Base-by-base conservation (phyloP, 2,113 vertebrate genomes). In the Callopanchax toddi region DNA sequence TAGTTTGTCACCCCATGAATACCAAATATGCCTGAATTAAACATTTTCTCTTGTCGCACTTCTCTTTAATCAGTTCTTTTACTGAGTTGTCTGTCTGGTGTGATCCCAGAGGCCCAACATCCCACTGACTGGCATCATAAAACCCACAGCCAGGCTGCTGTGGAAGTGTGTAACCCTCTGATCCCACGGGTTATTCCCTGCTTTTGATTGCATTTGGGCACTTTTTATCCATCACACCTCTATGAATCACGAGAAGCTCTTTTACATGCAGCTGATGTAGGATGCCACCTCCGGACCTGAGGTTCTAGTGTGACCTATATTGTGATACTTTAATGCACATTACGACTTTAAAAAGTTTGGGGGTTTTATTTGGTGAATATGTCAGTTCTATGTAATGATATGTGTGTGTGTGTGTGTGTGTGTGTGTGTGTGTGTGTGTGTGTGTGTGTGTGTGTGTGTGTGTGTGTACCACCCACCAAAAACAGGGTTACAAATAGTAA, bases 41-140 rank as follows among this genome's bases (percentile, higher is more conserved):
- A 88, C 81, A 84, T 87, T 86, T 87, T 71, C 79, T 82, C 74
- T 77, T 78, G 87, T 84, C 81, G 78, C 83, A 83, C 81, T 64
- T 76, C 81, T 74, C 82, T 89, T 89, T 88, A 90, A 91, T 91
- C 88, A 91, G 80, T 88, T 85, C 81, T 87, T 82, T 86, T 83
- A 75, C 73, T 36, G 72, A 78, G 81, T 73, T 86, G 82, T 83
- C 81, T 84, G 76, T 83, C 81, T 84, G 73, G 56, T 61, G 53
- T 74, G 86, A 84, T 85, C 86, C 88, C 84, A 22, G 57, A 68
- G 80, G 80, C 59, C 67, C 62, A 56, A 62, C 63, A 64, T 50
- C 66, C 71, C 69, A 45, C 79, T 81, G 70, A 77, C 78, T 73
- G 84, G 82, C 75, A 86, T 32, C 29, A 6, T 71, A 80, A 82